Conservation (phyloP, 2,888 invertebrate genomes). For the Crocallis elinguaria region DNA sequence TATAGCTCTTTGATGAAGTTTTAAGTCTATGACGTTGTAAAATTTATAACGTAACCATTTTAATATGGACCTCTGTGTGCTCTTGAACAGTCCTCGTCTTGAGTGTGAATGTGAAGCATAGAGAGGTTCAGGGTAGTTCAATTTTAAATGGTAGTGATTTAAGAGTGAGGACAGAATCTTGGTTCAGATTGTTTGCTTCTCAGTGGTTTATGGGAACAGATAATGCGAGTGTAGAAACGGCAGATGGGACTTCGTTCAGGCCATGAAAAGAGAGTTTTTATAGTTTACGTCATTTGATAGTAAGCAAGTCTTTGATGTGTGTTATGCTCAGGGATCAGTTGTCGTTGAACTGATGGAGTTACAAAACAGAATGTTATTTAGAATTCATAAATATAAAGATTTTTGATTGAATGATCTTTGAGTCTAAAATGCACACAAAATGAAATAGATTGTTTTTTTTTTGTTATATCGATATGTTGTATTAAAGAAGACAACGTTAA, state of each 20-base stretch:
- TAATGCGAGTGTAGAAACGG: conserved; percentile 68
- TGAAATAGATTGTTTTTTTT: too few species aligned
- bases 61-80: conserved; percentile 39
- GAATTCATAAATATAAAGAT: too few species aligned
- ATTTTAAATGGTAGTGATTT: conserved; percentile 54
- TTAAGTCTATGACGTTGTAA: conserved; percentile 64
- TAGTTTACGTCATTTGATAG: conserved; percentile 4
- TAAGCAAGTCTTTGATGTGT: not conserved
- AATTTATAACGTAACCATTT: conserved; percentile 56
- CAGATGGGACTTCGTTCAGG: conserved; percentile 67
- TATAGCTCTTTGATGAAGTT: conserved; percentile 71
- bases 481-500: too few species aligned
- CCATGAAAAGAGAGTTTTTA: conserved; percentile 45
- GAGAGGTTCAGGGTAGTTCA: conserved; percentile 43
- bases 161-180: conserved; percentile 60
- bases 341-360: not conserved
- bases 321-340: not conserved
- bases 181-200: conserved; percentile 71
- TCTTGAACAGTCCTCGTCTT: conserved; percentile 8
- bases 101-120: conserved; percentile 20
- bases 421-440: too few species aligned
- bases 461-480: too few species aligned
- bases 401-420: too few species aligned
- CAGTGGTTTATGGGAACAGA: conserved; percentile 74
- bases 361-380: too few species aligned